Percentiles rank a stretch among this genome's conserved stretches.
phyloP scores from a whole-genome alignment of 2,797 vertebrate genomes.

The Tragopan temminckii region DNA sequence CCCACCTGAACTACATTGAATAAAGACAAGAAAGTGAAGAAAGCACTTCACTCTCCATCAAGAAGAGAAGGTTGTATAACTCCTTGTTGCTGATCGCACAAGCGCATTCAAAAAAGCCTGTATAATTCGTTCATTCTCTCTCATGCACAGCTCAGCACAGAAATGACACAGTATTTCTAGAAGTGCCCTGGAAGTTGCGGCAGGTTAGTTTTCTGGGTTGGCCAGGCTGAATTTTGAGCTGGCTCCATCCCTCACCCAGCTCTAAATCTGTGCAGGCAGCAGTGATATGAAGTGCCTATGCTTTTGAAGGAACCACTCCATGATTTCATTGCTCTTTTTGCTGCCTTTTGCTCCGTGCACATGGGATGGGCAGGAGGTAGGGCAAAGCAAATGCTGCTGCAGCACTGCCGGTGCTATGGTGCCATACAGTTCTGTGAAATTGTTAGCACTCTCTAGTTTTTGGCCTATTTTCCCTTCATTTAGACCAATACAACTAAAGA shows the following conservation, averaged over 20 bases:
- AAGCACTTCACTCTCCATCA: background rate
- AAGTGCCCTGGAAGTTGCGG: background rate
- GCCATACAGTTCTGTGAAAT: background rate
- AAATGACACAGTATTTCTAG: background rate
- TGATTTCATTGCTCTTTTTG: background rate
- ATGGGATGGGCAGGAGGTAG: background rate
- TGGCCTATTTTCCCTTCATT: background rate
- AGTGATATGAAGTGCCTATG: background rate
- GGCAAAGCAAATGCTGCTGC: background rate
- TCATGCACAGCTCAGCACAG: background rate
- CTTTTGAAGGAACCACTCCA: background rate
- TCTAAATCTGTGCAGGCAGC: background rate
- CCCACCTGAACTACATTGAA: conserved; percentile 6
- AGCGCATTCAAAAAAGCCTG: conserved; percentile 30
- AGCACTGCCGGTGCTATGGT: background rate
- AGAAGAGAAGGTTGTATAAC: conserved; percentile 43
- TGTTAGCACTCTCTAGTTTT: rapidly evolving
- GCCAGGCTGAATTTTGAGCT: background rate
- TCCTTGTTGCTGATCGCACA: conserved; percentile 30
- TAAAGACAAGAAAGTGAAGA: background rate
- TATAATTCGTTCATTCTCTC: conserved; percentile 54
- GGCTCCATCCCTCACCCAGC: background rate
- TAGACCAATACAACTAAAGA: background rate
- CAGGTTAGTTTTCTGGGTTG: background rate
- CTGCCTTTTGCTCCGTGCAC: background rate